These are phyloP conservation scores for Drosophila ficusphila DNA, from an alignment of 1,140 invertebrate species.

Conservation along the genomic window DNA sequence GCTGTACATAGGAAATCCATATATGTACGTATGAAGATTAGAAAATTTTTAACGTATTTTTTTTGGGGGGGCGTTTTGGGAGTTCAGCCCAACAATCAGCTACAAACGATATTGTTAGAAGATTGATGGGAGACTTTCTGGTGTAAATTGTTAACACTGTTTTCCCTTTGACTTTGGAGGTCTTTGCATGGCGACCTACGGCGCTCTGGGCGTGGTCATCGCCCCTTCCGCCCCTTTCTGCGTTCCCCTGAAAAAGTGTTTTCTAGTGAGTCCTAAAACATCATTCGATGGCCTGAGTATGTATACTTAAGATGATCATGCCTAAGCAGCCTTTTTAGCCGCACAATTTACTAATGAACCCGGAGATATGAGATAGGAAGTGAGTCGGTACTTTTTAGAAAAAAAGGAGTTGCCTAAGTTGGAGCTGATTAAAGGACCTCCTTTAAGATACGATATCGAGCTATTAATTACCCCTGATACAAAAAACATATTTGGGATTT, in stretches of 20 bases:
- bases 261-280: conserved; percentile 44
- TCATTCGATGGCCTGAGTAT: conserved; percentile 30
- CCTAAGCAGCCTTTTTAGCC: conserved; percentile 25
- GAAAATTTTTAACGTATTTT: conserved; percentile 38
- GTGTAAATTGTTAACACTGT: conserved; percentile 66
- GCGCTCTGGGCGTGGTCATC: conserved; percentile 26
- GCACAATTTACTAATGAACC: conserved; percentile 37
- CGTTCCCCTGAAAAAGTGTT: conserved; percentile 38
- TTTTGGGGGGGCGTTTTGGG: conserved; percentile 41
- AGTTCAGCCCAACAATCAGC: conserved; percentile 41
- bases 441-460: conserved; percentile 7
- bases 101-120: conserved; percentile 49
- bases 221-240: conserved; percentile 33
- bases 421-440: conserved; percentile 14
- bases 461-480: conserved; percentile 22
- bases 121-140: conserved; percentile 47
- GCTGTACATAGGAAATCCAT: conserved; percentile 38
- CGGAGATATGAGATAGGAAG: conserved; percentile 25
- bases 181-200: conserved; percentile 8
- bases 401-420: conserved; percentile 9
- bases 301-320: conserved; percentile 24
- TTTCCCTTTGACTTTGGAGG: conserved; percentile 42
- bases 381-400: conserved; percentile 27
- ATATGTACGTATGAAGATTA: conserved; percentile 16
- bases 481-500: not conserved